A percentile compares a stretch with the other conserved stretches of the same genome.
phyloP scores from a whole-genome alignment of 2,888 invertebrate species.

The Agriopis aurantiaria region DNA sequence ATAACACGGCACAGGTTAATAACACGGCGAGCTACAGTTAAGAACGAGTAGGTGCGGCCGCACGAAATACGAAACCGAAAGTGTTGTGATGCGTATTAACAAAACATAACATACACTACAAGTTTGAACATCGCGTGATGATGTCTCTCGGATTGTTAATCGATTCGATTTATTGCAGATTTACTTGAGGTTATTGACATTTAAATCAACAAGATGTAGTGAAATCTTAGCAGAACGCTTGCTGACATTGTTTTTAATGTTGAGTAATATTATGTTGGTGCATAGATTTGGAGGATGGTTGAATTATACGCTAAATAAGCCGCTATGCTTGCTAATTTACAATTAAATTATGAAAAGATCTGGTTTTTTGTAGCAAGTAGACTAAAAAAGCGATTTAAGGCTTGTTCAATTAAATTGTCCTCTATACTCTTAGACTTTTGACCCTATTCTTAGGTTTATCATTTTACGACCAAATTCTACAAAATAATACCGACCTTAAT shows the following conservation, averaged over 20 bases:
- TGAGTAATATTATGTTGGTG: constrained; percentile 1
- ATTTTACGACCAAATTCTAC: not conserved
- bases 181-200: constrained; percentile 28
- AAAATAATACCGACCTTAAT: not conserved
- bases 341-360: no score
- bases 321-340: no score
- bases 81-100: constrained; percentile 22
- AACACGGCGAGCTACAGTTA: not conserved
- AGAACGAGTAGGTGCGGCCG: constrained; percentile 4
- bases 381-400: no score
- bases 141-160: constrained; percentile 15
- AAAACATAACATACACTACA: constrained; percentile 3
- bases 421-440: no score
- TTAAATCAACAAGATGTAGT: constrained; percentile 15
- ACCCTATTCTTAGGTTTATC: no score
- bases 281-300: not conserved
- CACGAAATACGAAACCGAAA: constrained; percentile 43
- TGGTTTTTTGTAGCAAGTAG: no score
- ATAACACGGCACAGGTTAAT: not conserved
- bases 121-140: constrained; percentile 24
- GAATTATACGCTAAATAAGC: not conserved
- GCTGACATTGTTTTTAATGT: constrained; percentile 10
- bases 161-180: constrained; percentile 26
- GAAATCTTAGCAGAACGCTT: constrained; percentile 12
- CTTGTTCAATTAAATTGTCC: no score